phyloP scores from a whole-genome alignment of 2,113 vertebrate species.

The Etheostoma cragini region DNA sequence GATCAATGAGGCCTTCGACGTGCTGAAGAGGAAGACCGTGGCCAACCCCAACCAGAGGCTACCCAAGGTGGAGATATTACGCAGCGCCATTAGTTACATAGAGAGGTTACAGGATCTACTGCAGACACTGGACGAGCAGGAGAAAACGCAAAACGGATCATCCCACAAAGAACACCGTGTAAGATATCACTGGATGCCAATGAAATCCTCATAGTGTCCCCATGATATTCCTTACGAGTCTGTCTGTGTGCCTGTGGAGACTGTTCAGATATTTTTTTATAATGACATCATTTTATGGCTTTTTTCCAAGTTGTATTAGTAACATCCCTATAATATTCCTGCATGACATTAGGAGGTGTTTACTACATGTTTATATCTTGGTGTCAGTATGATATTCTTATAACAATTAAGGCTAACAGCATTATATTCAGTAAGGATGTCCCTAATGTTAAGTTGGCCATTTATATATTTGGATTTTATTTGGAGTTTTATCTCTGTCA shows the following conservation, averaged over 20 bases:
- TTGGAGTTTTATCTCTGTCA: not conserved
- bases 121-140: slow-evolving; percentile 93
- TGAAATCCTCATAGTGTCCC: not conserved
- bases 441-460: not conserved
- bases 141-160: slow-evolving; percentile 85
- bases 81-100: slow-evolving; percentile 97
- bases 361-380: slow-evolving; percentile 2
- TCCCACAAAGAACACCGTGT: slow-evolving; percentile 87
- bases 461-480: too few relatives aligned
- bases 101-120: slow-evolving; percentile 94
- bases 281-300: not conserved
- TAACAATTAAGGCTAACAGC: not conserved
- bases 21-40: slow-evolving; percentile 93
- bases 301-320: not conserved
- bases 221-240: not conserved
- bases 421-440: not conserved
- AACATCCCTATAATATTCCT: not conserved
- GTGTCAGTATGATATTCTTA: slow-evolving; percentile 3
- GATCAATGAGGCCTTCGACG: slow-evolving; percentile 99
- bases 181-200: slow-evolving; percentile 73
- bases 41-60: slow-evolving; percentile 97
- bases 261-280: slow-evolving; percentile 19
- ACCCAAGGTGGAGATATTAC: slow-evolving; percentile 98
- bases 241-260: not conserved
- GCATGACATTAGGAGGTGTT: slow-evolving; percentile 2